Base-by-base conservation (phyloP, 2,888 invertebrate species). In the Andrena fulva region DNA sequence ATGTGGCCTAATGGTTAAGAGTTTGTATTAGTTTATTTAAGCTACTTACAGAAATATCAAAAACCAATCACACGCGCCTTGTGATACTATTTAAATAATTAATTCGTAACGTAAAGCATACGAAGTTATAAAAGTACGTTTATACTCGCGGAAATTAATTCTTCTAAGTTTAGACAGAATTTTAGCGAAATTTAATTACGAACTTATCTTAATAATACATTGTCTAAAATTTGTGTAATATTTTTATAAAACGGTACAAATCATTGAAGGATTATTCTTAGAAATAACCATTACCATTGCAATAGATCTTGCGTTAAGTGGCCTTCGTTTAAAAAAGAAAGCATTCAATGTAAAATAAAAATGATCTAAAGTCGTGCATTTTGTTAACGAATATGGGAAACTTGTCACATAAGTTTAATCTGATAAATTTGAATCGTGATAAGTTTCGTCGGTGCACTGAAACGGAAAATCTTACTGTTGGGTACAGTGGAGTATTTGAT, bases 231-330 rank as follows among this genome's bases (percentile, higher is more conserved):
- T 72, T 35, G 1, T 62, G 2, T 42, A 62, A 67, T 27, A 29
- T 54, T 52, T 63, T 48, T 24, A 48, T 48, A 20, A n/a, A 20
- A 56, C n/a, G 12, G 31, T 29, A 54, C 24, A 7, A 54, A 31
- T 68, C 10, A 50, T 27, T 20, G 31, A 31, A 60, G 12, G 27
- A 31, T 59, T 48, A 24, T 74, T 77, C 72, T 69, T 33, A 69
- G 48, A 42, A 52, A 35, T 72, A 27, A 10, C 10, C 24, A 59
- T 56, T 68, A 66, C 64, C 56, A 63, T 87, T 86, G 85, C 85
- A 83, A 86, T 90, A 89, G 82, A 81, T 89, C 90, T 80, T 86
- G 85, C 87, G 89, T 90, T 88, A 82, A 88, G 89, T 91, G 91
- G 90, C 91, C 90, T 90, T 91, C 89, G 84, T 90, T 90, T 90